These are phyloP conservation scores for Entomobrya multifasciata DNA, from an alignment of 2,888 invertebrate genomes.

Conservation along the genomic window DNA sequence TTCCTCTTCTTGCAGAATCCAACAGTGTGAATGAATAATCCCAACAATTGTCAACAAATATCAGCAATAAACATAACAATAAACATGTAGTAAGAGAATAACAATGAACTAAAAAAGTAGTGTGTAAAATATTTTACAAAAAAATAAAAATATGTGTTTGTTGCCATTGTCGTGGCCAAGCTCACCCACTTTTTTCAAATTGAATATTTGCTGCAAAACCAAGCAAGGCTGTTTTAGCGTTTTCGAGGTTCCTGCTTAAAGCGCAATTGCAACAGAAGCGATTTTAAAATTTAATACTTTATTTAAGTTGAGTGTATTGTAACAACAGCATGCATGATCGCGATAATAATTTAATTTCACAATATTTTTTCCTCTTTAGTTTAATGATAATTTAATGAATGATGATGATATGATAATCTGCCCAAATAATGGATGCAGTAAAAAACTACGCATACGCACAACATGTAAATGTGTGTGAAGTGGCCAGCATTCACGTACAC, in stretches of 20 bases:
- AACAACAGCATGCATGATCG: background rate
- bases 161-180: slow-evolving; percentile 24
- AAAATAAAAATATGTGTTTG: background rate
- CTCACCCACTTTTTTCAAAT: slow-evolving; percentile 35
- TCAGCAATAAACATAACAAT: slow-evolving; percentile 4
- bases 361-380: slow-evolving; percentile 9
- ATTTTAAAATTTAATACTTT: no score
- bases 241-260: no score
- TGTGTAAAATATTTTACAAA: no score
- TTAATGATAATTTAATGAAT: slow-evolving; percentile 39
- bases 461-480: no score
- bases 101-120: no score
- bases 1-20: background rate
- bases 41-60: slow-evolving; percentile 27
- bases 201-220: no score
- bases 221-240: no score
- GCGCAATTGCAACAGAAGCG: no score
- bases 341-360: slow-evolving; percentile 19
- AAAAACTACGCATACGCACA: background rate
- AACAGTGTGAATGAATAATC: background rate
- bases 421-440: background rate
- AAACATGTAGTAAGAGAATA: background rate
- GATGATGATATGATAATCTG: slow-evolving; percentile 14
- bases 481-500: no score
- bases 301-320: background rate